A percentile compares a stretch with the other conserved stretches of the same genome.
Evolutionary conservation across 1,140 invertebrate genomes (phyloP).

Genomic region (Ostrea edulis): DNA sequence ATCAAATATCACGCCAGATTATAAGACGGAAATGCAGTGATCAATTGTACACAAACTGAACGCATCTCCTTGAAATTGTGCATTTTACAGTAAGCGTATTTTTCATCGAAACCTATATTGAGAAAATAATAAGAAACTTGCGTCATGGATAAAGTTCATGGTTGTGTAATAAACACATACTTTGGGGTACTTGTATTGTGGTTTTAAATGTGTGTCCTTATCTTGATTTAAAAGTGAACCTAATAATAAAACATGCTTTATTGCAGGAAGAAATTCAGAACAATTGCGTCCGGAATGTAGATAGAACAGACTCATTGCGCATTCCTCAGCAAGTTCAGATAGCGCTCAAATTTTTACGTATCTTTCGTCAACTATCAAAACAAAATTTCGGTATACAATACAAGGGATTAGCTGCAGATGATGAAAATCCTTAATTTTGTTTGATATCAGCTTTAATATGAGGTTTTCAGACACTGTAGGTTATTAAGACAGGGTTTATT

Average conservation of each 20-base stretch:
- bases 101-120: not conserved
- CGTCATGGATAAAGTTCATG: not conserved
- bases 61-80: not conserved
- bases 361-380: too few relatives aligned
- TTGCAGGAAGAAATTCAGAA: not conserved
- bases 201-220: not conserved
- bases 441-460: too few relatives aligned
- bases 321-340: not conserved
- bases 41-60: not conserved
- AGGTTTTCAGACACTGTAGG: too few relatives aligned
- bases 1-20: not conserved
- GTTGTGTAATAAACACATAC: not conserved
- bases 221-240: not conserved
- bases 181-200: not conserved
- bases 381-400: too few relatives aligned
- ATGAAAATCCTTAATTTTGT: too few relatives aligned
- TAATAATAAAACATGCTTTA: not conserved
- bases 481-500: too few relatives aligned
- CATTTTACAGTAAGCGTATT: not conserved
- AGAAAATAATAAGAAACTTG: not conserved
- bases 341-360: too few relatives aligned
- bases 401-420: too few relatives aligned
- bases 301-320: not conserved
- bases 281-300: conserved; percentile 1
- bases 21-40: not conserved